Base-by-base conservation (phyloP, 1,140 invertebrate species). In the Diuraphis noxia region DNA sequence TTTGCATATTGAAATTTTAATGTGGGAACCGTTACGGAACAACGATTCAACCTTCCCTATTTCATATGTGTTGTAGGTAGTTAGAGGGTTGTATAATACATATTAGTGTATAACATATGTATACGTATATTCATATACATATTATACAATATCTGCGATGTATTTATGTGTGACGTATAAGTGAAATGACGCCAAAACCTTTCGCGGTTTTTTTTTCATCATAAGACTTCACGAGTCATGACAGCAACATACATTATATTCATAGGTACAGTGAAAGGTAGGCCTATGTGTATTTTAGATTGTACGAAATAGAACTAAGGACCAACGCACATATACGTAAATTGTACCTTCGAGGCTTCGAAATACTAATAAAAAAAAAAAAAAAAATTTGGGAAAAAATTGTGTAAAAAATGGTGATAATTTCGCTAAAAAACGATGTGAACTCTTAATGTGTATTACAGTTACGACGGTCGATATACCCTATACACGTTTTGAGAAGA, bases 1-100 rank as follows among this genome's bases (percentile, higher is more conserved):
- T 86, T 86, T 86, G 43, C 84, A 86, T 86, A 49, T 49, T 86
- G n/a, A 49, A 86, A 49, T 86, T 49, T 23, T 49, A 49, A 36
- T 49, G 43, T 86, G 43, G n/a, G 43, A 86, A 86, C n/a, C 19
- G 43, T 86, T 34, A 86, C 19, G 84, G n/a, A 49, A 86, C 84
- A 36, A 86, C 19, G n/a, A n/a, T 49, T 41, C 3, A 34, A 25
- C 23, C 81, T 82, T 41, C 36, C 25, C 34, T 41, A 40, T 82
- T 79, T 21, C 23, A 17, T 82, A 41, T 41, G 25, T 30, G 23
- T 30, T 82, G 40, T 82, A 13, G 81, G 81, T 1, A 36, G 81
- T 13, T 13, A 17, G 41, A 40, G 38, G 81, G 38, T 41, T 82
- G 40, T 81, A 41, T 25, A 40, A 41, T 23, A 41, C 40, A 30